phyloP scores from a whole-genome alignment of 2,888 invertebrate species.

The Drosophila setosimentum region DNA sequence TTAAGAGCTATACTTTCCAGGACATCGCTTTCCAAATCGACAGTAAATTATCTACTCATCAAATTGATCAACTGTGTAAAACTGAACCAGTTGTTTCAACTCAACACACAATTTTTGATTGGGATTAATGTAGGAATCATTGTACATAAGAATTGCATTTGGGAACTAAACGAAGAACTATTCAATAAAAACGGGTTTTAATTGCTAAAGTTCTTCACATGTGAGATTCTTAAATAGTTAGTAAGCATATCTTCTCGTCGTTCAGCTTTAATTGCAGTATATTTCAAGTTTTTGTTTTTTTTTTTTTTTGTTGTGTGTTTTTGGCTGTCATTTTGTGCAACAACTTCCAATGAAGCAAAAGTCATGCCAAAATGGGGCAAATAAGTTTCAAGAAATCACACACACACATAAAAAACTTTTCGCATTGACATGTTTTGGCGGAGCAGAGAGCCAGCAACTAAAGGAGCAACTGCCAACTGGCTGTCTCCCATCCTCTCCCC shows the following conservation, averaged over 20 bases:
- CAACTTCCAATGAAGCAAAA: slow-evolving; percentile 49
- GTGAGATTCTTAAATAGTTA: neutral
- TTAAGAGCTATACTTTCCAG: neutral
- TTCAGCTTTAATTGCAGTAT: slow-evolving; percentile 1
- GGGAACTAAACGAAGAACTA: neutral
- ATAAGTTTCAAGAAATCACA: slow-evolving; percentile 71
- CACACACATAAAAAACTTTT: slow-evolving; percentile 67
- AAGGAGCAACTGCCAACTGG: slow-evolving; percentile 3
- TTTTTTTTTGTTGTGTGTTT: neutral
- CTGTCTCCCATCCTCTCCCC: neutral
- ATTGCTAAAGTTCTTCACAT: too few species aligned
- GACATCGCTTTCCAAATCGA: neutral
- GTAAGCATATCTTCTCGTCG: slow-evolving; percentile 12
- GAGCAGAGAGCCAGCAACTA: slow-evolving; percentile 22
- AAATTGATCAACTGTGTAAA: neutral
- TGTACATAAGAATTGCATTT: neutral
- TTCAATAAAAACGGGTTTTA: neutral
- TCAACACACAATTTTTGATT: neutral
- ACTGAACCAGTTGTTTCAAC: neutral
- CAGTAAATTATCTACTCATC: neutral
- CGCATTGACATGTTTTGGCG: slow-evolving; percentile 77
- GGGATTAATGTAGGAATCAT: neutral
- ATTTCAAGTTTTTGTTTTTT: neutral
- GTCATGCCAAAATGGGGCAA: slow-evolving; percentile 45
- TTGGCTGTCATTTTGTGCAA: slow-evolving; percentile 28